Percentiles rank a stretch among this genome's conserved stretches.
phyloP scores from a whole-genome alignment of 2,888 invertebrate species.

The Fragum whitleyi region DNA sequence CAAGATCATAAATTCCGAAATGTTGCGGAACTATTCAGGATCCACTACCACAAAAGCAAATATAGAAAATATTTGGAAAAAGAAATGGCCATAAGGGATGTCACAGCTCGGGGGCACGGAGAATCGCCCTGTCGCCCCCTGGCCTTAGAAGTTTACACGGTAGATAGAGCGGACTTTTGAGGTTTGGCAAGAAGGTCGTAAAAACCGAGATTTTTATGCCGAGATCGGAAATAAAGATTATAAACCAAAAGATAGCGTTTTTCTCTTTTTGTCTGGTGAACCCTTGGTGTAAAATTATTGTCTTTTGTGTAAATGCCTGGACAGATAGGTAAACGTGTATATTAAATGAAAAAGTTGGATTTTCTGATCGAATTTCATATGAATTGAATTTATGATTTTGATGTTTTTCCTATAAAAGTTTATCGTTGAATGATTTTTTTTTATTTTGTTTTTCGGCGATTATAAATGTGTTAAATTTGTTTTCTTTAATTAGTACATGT shows the following conservation, averaged over 20 bases:
- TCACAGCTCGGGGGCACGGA: background rate
- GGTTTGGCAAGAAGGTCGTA: constrained; percentile 46
- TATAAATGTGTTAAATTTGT: no score
- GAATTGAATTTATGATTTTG: no score
- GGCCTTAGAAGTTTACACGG: constrained; percentile 28
- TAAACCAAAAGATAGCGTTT: constrained; percentile 9
- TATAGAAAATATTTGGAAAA: no score
- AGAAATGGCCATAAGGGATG: constrained; percentile 11
- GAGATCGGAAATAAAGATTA: constrained; percentile 64
- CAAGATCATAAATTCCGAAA: no score
- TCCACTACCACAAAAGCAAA: no score
- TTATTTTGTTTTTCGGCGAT: no score
- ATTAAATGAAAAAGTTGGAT: no score
- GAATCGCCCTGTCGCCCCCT: constrained; percentile 25
- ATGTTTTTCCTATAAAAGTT: no score
- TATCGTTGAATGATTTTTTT: no score
- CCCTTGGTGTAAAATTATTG: constrained; percentile 12
- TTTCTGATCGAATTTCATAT: no score
- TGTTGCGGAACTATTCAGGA: no score
- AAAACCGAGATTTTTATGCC: constrained; percentile 61
- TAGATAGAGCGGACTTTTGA: constrained; percentile 45
- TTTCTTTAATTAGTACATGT: no score
- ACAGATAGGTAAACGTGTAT: background rate
- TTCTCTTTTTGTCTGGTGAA: constrained; percentile 14
- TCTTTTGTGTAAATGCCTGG: background rate